Evolutionary conservation across 2,113 vertebrate species (phyloP), one percentile per base, ranked within the genome.

Genomic region (Emydocephalus ijimae): DNA sequence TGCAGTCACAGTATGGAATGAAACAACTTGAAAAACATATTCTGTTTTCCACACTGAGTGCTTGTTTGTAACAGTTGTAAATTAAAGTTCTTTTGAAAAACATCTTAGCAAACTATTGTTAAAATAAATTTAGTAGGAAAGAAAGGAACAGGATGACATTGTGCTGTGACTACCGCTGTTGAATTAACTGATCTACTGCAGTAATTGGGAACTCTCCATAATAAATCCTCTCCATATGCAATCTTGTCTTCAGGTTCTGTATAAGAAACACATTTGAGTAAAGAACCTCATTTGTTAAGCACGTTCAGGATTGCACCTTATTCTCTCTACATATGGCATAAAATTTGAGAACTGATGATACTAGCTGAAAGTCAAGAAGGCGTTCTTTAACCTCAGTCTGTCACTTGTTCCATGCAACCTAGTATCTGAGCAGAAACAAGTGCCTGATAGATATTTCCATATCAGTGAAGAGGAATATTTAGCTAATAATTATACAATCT

Each of bases 211-310:
- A 74, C 89, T 74, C 91, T 95, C 91, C 93, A 90, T 87, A 91
- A 56, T 95, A 95, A 93, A 87, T 92, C 88, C 50, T 48, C n/a
- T 64, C 39, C 90, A 45, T 54, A 92, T 1, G 1, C 93, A 87
- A 61, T 93, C 90, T 89, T 89, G 54, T 61, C 57, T 89, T 14
- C 90, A 93, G 91, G 74, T 85, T 94, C 95, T 93, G 90, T 89
- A 85, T 95, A 94, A 96, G 94, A 96, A 96, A 94, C 96, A 95
- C 93, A 95, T 97, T 96, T 96, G 93, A 92, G 0, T 21, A 85
- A 88, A 92, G 91, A 94, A 94, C 95, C 94, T 96, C 94, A 93
- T 92, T 61, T 91, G 45, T 57, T 85, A 92, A 92, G 89, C 90
- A n/a, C 54, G 87, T 74, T 0, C 45, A 54, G 87, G 91, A 90